These are phyloP conservation scores for Eremobia ochroleuca DNA, from an alignment of 2,888 invertebrate species.

Conservation along the genomic window DNA sequence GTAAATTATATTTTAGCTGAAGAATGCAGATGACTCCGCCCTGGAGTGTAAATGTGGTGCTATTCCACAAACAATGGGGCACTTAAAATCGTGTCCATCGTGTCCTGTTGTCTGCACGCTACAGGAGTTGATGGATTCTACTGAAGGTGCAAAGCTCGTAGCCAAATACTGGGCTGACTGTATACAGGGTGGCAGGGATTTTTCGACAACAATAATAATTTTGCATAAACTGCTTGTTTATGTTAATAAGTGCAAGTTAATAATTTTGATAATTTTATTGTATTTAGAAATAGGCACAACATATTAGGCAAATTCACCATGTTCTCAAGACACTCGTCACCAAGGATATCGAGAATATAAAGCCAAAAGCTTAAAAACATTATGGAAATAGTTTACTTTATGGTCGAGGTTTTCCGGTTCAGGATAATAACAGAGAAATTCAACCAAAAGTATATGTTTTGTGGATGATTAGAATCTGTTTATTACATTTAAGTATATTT, in stretches of 20 bases:
- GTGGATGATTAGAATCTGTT: background rate
- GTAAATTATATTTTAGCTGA: background rate
- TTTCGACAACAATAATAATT: too few species aligned
- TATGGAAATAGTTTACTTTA: constrained; percentile 18
- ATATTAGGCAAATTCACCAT: background rate
- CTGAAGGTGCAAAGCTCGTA: background rate
- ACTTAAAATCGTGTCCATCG: background rate
- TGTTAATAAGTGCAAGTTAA: too few species aligned
- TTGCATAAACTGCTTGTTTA: too few species aligned
- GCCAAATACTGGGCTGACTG: background rate
- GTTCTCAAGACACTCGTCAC: background rate
- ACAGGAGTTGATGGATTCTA: background rate
- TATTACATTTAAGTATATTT: background rate
- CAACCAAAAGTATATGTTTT: rapidly evolving
- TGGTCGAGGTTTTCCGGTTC: constrained; percentile 31
- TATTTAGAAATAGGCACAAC: background rate
- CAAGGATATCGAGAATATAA: constrained; percentile 14
- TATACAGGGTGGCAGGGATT: background rate
- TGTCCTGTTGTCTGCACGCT: background rate
- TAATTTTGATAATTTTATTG: background rate
- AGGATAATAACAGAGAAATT: background rate
- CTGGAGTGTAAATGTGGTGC: background rate
- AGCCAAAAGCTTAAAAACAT: too few species aligned
- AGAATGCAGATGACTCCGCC: background rate
- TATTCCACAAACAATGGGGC: background rate